These are phyloP conservation scores for Phrynocephalus vlangalii DNA, from an alignment of 2,797 vertebrate species.

Conservation along the genomic window DNA sequence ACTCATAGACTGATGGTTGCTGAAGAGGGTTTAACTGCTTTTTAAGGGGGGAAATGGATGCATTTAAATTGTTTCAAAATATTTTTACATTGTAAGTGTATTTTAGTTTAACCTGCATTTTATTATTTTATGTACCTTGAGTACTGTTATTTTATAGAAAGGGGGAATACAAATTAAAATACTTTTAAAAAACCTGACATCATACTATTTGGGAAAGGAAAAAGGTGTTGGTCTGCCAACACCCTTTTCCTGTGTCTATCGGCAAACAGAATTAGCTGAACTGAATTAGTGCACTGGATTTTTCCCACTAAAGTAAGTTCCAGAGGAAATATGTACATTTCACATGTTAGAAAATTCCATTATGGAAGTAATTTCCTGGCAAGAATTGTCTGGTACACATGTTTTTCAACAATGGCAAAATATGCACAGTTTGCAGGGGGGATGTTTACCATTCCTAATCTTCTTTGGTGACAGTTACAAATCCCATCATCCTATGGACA, in stretches of 20 bases:
- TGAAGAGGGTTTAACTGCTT: too few relatives aligned
- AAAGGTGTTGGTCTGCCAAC: neutral
- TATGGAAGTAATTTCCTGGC: neutral
- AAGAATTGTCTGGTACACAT: neutral
- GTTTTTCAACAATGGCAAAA: neutral
- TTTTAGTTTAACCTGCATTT: too few relatives aligned
- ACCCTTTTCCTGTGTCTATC: neutral
- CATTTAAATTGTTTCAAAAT: too few relatives aligned
- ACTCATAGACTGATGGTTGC: too few relatives aligned
- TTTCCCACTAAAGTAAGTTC: neutral
- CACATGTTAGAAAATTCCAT: neutral
- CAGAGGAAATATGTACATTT: neutral
- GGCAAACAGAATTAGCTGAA: too few relatives aligned
- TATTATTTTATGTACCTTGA: too few relatives aligned
- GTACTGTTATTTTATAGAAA: too few relatives aligned
- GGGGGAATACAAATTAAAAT: too few relatives aligned
- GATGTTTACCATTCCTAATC: neutral
- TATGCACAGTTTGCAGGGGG: constrained; percentile 34
- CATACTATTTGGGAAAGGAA: neutral
- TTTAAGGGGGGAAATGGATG: too few relatives aligned
- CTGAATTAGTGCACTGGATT: neutral
- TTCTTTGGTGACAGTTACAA: neutral
- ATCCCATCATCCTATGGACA: neutral
- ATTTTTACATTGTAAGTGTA: too few relatives aligned
- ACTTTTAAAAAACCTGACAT: neutral